Percentiles rank a stretch among this genome's conserved stretches.
phyloP scores from a whole-genome alignment of 2,888 invertebrate genomes.

The Keiferia lycopersicella region DNA sequence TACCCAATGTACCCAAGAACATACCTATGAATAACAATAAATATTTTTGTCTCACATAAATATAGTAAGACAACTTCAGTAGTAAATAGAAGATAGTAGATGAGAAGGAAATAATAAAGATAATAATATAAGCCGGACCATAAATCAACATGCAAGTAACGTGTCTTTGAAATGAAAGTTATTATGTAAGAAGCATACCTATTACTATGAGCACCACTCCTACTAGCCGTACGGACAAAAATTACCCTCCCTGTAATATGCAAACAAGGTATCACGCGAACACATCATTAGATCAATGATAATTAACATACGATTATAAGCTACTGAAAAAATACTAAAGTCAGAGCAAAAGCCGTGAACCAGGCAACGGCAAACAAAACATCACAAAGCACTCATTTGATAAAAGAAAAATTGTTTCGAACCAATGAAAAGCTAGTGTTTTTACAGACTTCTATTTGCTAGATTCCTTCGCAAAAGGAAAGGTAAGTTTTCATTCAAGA shows the following conservation, averaged over 20 bases:
- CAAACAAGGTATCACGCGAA: constrained; percentile 21
- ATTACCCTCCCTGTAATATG: constrained; percentile 56
- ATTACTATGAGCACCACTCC: constrained; percentile 32
- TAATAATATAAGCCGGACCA: background rate
- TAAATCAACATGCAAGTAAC: background rate
- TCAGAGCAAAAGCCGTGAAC: background rate
- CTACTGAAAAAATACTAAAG: background rate
- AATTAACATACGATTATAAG: background rate
- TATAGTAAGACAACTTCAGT: background rate
- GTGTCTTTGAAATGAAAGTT: background rate
- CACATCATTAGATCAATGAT: background rate
- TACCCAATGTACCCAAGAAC: too few species aligned
- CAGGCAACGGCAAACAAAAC: background rate
- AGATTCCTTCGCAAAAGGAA: background rate
- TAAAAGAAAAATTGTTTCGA: background rate
- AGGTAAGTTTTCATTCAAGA: background rate
- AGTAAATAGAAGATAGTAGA: too few species aligned
- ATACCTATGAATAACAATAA: too few species aligned
- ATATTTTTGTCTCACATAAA: too few species aligned
- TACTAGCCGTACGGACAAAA: constrained; percentile 62
- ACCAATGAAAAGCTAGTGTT: background rate
- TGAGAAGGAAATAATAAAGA: too few species aligned
- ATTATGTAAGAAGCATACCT: constrained; percentile 33
- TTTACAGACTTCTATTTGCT: background rate
- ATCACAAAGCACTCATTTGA: background rate